These are phyloP conservation scores for Mystacornis crossleyi DNA, from an alignment of 2,113 vertebrate species.

Conservation along the genomic window DNA sequence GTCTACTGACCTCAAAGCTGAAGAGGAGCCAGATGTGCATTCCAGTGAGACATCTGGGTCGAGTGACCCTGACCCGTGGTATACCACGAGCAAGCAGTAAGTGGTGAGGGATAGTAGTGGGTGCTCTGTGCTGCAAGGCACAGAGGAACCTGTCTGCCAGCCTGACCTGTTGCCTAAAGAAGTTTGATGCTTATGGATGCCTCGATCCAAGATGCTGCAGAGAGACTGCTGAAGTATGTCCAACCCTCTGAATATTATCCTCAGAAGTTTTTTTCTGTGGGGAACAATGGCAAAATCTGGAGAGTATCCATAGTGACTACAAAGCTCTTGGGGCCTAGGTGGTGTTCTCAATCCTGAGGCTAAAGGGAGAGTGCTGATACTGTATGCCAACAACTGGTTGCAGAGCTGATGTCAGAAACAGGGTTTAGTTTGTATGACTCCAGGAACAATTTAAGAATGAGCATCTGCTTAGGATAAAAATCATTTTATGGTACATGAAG, in stretches of 20 bases:
- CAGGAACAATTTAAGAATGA: rapidly evolving
- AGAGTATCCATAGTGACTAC: neutral
- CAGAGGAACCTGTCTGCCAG: neutral
- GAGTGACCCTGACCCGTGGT: neutral
- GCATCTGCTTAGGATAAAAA: neutral
- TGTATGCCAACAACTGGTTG: neutral
- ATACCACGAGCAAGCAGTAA: neutral
- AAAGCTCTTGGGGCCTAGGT: neutral
- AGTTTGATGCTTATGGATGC: neutral
- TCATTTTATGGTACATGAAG: neutral
- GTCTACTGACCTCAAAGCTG: neutral
- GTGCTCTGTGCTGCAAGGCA: neutral
- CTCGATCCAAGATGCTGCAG: neutral
- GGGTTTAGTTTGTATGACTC: neutral
- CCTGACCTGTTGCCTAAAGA: neutral
- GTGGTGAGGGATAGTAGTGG: rapidly evolving
- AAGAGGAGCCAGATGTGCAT: rapidly evolving
- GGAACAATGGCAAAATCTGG: neutral
- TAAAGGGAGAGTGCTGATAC: neutral
- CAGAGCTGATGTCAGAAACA: neutral
- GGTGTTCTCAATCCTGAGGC: neutral
- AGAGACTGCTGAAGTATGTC: neutral
- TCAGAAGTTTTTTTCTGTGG: neutral
- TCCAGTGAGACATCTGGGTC: neutral
- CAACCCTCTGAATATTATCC: neutral